Base-by-base conservation (phyloP, 2,797 vertebrate species). In the Tauraco hartlaubi region DNA sequence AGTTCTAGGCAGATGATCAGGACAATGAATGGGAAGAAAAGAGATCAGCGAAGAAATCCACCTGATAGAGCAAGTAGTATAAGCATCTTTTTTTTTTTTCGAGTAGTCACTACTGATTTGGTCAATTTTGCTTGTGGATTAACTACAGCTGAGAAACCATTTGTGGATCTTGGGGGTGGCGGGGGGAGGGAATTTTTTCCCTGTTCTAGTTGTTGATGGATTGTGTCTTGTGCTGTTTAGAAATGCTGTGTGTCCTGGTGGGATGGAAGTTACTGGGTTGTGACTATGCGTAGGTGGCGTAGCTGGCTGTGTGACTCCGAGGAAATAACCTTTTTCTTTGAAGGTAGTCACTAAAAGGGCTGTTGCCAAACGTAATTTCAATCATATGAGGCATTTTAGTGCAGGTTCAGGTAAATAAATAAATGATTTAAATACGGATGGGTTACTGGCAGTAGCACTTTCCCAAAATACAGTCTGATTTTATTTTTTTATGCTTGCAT, bases 1-100 rank as follows among this genome's bases (percentile, higher is more conserved):
- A 59, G 18, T 28, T 66, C 28, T 17, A 76, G 75, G 72, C 90
- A 97, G 85, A 79, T 95, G 86, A 66, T 93, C 48, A 76, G 89
- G 78, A 77, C 41, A 55, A 55, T 68, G n/a, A 55, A 55, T 68
- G n/a, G 35, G 62, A 90, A 88, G 76, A 56, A 88, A 46, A 63
- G 26, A 85, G 64, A 63, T 8, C 59, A 43, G 35, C 35, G 49
- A 71, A 81, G 26, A 58, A 69, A 59, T 48, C 15, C 4, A 2
- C 23, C 29, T 51, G 15, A 68, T 69, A 69, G 81, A 81, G 11
- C 31, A 83, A 69, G 21, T 22, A 28, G 2, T 37, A 37, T 29
- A 35, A 71, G 56, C 9, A 12, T 55, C 4, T 56, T 33, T 1
- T 49, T 37, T 74, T 26, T 41, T n/a, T 72, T 79, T 58, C 8